These are phyloP conservation scores for Drosophila hawaiiensis DNA, from an alignment of 2,888 invertebrate species.

Conservation along the genomic window DNA sequence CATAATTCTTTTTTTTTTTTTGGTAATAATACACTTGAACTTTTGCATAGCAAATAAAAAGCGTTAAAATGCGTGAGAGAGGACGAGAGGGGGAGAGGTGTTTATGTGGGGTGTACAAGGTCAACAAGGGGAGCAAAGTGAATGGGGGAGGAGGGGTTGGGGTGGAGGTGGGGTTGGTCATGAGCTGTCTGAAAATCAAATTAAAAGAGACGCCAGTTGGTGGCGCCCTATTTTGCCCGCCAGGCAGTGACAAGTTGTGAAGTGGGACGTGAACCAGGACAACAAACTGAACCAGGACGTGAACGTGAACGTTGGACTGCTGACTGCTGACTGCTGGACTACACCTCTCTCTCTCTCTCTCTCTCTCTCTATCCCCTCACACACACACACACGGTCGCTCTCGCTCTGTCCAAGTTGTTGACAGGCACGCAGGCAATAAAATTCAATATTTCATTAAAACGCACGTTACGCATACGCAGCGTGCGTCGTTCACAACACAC, in stretches of 20 bases:
- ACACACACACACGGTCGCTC: neutral
- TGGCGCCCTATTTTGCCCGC: conserved; percentile 61
- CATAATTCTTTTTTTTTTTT: conserved; percentile 4
- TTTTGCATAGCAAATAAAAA: conserved; percentile 81
- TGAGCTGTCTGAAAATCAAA: conserved; percentile 71
- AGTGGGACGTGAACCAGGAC: conserved; percentile 36
- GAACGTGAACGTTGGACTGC: conserved; percentile 5
- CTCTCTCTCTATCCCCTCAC: no score
- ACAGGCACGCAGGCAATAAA: conserved; percentile 84
- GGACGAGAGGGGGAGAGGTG: neutral
- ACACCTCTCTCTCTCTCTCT: neutral
- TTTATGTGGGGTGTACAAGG: conserved; percentile 3
- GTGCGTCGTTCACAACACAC: conserved; percentile 38
- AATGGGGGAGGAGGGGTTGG: neutral
- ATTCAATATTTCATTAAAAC: conserved; percentile 84
- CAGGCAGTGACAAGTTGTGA: conserved; percentile 79
- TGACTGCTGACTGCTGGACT: neutral
- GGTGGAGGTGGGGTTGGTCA: neutral
- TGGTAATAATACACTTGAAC: conserved; percentile 78
- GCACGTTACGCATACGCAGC: conserved; percentile 81
- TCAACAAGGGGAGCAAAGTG: neutral
- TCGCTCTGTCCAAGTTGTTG: conserved; percentile 70
- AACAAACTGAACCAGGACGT: conserved; percentile 10
- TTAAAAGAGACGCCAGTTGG: conserved; percentile 70
- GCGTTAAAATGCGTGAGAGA: conserved; percentile 65